Percentiles rank a stretch among this genome's conserved stretches.
These are phyloP conservation scores for Sycophaga agraensis DNA, from an alignment of 1,140 invertebrate species.

Conservation along the genomic window DNA sequence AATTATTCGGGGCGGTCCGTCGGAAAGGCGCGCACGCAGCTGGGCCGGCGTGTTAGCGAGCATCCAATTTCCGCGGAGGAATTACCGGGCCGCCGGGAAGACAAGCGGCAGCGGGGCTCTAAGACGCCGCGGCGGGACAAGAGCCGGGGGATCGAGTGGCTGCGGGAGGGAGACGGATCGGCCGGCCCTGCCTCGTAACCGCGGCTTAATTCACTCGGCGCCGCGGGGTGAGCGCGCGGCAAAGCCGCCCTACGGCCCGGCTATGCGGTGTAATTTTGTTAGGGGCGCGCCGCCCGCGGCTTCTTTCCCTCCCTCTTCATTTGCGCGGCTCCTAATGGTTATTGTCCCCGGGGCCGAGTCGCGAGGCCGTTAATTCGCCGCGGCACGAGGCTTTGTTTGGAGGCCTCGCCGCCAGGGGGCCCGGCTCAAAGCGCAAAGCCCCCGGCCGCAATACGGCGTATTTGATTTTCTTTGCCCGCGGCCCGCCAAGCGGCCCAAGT, in stretches of 20 bases:
- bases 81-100: slow-evolving; percentile 33
- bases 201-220: slow-evolving; percentile 37
- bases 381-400: too few relatives aligned
- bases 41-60: slow-evolving; percentile 25
- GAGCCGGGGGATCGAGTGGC: background rate
- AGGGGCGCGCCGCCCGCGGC: too few relatives aligned
- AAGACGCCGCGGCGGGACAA: slow-evolving; percentile 33
- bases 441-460: too few relatives aligned
- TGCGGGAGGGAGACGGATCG: background rate
- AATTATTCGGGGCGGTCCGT: slow-evolving; percentile 17
- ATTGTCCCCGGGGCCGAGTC: slow-evolving; percentile 30
- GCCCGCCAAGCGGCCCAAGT: too few relatives aligned
- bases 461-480: too few relatives aligned
- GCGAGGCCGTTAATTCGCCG: slow-evolving; percentile 46
- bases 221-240: background rate
- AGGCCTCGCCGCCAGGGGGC: too few relatives aligned
- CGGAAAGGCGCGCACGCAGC: background rate
- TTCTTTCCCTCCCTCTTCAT: too few relatives aligned
- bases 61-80: slow-evolving; percentile 47
- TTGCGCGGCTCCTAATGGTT: too few relatives aligned
- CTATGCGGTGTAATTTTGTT: too few relatives aligned
- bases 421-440: too few relatives aligned
- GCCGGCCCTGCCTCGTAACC: slow-evolving; percentile 34
- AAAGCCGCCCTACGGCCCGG: too few relatives aligned
- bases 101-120: slow-evolving; percentile 17